Evolutionary conservation across 1,140 invertebrate species (phyloP).

Genomic region (Saccostrea echinata): DNA sequence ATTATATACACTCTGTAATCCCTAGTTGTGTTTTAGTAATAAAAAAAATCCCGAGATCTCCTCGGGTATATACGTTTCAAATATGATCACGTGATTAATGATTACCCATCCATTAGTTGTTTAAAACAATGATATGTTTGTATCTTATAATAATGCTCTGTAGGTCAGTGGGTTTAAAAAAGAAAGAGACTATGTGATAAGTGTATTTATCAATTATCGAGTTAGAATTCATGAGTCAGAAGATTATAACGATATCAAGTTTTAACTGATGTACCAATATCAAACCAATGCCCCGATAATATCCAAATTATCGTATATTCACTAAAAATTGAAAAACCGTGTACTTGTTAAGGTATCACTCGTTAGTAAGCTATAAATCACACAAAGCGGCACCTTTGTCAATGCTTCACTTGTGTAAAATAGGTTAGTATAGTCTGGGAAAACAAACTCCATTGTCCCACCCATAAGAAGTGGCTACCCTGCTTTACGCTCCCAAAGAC

Average conservation of each 20-base stretch:
- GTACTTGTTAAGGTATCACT: background rate
- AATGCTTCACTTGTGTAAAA: background rate
- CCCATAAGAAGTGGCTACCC: background rate
- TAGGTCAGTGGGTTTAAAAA: background rate
- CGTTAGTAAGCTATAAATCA: background rate
- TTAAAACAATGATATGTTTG: background rate
- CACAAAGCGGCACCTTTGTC: background rate
- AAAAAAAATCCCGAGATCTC: background rate
- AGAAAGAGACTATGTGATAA: background rate
- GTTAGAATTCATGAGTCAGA: background rate
- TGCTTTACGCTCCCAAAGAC: background rate
- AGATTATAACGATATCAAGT: background rate
- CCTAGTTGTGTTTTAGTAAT: background rate
- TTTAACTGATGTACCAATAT: background rate
- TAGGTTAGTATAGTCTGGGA: background rate
- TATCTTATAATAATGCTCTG: background rate
- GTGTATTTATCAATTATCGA: background rate
- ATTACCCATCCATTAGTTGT: background rate
- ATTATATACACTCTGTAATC: background rate
- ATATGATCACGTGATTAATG: background rate
- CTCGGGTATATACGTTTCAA: background rate
- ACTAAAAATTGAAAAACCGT: background rate
- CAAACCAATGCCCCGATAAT: background rate
- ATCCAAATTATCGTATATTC: background rate
- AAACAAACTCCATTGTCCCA: background rate